Conservation (phyloP, 2,113 vertebrate genomes). For the Rhinoptilus africanus region DNA sequence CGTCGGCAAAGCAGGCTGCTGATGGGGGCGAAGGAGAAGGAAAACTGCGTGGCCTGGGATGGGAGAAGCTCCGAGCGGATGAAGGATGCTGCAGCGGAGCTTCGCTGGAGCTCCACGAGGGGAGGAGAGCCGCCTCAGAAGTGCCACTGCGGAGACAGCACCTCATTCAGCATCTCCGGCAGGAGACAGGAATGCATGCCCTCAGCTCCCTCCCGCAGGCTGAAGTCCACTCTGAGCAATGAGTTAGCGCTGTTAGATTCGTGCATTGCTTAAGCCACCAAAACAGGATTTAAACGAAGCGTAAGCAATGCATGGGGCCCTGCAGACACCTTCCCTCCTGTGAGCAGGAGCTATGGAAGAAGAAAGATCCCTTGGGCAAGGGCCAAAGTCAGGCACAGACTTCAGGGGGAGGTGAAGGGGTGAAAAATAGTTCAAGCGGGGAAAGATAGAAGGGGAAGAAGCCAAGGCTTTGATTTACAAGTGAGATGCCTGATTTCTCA, state of each 20-base stretch:
- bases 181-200: rapidly evolving
- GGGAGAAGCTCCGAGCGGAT: neutral
- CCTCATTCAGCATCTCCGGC: neutral
- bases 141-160: rapidly evolving
- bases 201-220: rapidly evolving
- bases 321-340: neutral
- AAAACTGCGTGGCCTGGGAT: rapidly evolving
- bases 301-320: neutral
- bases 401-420: neutral
- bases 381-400: neutral
- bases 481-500: neutral
- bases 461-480: neutral
- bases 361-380: neutral
- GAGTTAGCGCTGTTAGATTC: neutral
- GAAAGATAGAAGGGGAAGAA: neutral
- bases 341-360: neutral
- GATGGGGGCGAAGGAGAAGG: neutral
- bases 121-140: rapidly evolving
- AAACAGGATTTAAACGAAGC: neutral
- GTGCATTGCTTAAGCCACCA: neutral
- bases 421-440: neutral
- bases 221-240: neutral
- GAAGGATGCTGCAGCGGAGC: neutral
- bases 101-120: neutral
- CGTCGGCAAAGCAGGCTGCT: neutral